Conservation (phyloP, 2,113 vertebrate genomes). For the Tetraodon nigroviridis region DNA sequence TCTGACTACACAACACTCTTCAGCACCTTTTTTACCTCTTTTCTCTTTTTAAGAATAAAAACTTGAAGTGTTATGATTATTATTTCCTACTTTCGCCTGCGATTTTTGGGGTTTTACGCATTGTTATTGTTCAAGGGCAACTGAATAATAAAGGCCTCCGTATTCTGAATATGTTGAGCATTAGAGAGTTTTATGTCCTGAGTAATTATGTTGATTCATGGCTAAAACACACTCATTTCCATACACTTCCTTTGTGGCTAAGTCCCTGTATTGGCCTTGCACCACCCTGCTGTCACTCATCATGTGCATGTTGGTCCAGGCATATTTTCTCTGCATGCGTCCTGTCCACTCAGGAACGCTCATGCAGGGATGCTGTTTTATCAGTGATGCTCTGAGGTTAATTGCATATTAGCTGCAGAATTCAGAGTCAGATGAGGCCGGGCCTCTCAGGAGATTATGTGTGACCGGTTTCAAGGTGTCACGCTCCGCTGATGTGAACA, state of each 20-base stretch:
- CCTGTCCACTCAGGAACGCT: slow-evolving; percentile 15
- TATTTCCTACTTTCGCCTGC: neutral
- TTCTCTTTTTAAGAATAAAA: slow-evolving; percentile 1
- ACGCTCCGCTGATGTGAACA: slow-evolving; percentile 22
- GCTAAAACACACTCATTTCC: slow-evolving; percentile 44
- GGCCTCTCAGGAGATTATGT: slow-evolving; percentile 29
- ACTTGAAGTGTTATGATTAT: too few relatives aligned
- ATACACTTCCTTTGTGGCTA: slow-evolving; percentile 47
- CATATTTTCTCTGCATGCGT: slow-evolving; percentile 6
- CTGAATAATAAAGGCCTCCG: slow-evolving; percentile 4
- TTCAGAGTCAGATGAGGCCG: slow-evolving; percentile 29
- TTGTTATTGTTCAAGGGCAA: slow-evolving; percentile 37
- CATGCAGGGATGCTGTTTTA: slow-evolving; percentile 22
- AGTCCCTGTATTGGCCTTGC: slow-evolving; percentile 28
- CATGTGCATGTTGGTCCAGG: slow-evolving; percentile 10
- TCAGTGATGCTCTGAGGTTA: slow-evolving; percentile 35
- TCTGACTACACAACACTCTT: slow-evolving; percentile 35
- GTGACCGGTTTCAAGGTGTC: slow-evolving; percentile 28
- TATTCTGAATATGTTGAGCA: slow-evolving; percentile 4
- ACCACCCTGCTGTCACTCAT: slow-evolving; percentile 48
- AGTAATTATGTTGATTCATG: slow-evolving; percentile 31
- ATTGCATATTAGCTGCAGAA: slow-evolving; percentile 44
- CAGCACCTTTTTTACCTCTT: slow-evolving; percentile 2
- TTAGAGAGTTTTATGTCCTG: neutral
- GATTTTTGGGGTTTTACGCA: slow-evolving; percentile 40